Percentiles rank a stretch among this genome's conserved stretches.
Evolutionary conservation across 2,797 vertebrate genomes (phyloP).

Genomic region (Phalloptychus januarius): DNA sequence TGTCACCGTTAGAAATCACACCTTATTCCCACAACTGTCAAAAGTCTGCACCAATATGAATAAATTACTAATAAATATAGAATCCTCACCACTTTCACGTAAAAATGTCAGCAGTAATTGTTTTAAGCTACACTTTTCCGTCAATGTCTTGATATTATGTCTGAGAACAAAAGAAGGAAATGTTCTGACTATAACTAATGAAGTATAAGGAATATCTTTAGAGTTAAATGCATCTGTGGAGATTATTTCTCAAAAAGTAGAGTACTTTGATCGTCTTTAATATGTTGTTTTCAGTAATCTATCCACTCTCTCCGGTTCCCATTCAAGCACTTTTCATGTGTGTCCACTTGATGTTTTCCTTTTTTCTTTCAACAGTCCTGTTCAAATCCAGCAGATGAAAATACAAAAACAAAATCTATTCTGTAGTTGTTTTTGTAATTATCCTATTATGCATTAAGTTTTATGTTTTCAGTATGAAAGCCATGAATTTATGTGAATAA

Average conservation of each 20-base stretch:
- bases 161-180: conserved; percentile 4
- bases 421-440: background rate
- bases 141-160: conserved; percentile 3
- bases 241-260: conserved; percentile 4
- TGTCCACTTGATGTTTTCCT: background rate
- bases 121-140: conserved; percentile 1
- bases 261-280: conserved; percentile 11
- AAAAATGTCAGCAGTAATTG: conserved; percentile 10
- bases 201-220: conserved; percentile 15
- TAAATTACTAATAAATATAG: conserved; percentile 5
- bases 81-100: background rate
- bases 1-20: conserved; percentile 11
- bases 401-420: background rate
- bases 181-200: conserved; percentile 17
- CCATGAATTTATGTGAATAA: background rate
- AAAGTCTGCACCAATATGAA: conserved; percentile 1
- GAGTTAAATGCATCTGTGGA: conserved; percentile 15
- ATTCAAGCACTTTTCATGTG: conserved; percentile 1
- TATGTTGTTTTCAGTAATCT: conserved; percentile 16
- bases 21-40: conserved; percentile 14
- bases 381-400: background rate
- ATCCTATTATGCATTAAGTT: background rate
- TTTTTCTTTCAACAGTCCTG: background rate
- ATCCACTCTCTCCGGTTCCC: background rate
- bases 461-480: background rate